These are phyloP conservation scores for Globodera rostochiensis DNA, from an alignment of 1,140 invertebrate species.

Conservation along the genomic window DNA sequence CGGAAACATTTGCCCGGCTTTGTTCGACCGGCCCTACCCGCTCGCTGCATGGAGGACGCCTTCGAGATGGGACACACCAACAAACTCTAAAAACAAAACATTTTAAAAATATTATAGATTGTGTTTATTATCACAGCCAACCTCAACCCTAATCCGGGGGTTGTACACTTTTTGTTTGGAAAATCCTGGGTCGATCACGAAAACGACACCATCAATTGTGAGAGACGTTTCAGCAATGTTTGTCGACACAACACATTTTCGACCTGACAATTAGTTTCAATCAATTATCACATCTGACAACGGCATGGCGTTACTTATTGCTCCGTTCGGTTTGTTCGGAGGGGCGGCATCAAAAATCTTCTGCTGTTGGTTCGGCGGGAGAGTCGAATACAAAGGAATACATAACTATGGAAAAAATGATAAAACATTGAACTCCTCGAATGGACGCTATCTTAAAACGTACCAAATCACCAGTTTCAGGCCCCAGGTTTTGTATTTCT, in stretches of 20 bases:
- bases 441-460: constrained; percentile 76
- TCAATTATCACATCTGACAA: constrained; percentile 12
- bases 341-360: constrained; percentile 94
- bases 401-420: neutral
- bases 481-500: constrained; percentile 92
- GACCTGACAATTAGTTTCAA: constrained; percentile 39
- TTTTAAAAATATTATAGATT: neutral
- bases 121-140: neutral
- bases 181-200: constrained; percentile 99
- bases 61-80: constrained; percentile 98
- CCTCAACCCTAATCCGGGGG: constrained; percentile 93
- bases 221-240: constrained; percentile 99
- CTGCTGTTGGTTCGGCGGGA: constrained; percentile 95
- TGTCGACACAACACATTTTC: constrained; percentile 85
- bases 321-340: constrained; percentile 83
- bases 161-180: constrained; percentile 99
- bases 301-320: constrained; percentile 81
- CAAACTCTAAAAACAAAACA: constrained; percentile 69
- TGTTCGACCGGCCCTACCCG: constrained; percentile 90
- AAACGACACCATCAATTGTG: constrained; percentile 99
- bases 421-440: no score
- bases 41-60: constrained; percentile 93
- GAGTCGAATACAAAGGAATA: constrained; percentile 79
- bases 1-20: constrained; percentile 96
- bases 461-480: constrained; percentile 93